Evolutionary conservation across 1,140 invertebrate species (phyloP).

Genomic region (Eumeta japonica): DNA sequence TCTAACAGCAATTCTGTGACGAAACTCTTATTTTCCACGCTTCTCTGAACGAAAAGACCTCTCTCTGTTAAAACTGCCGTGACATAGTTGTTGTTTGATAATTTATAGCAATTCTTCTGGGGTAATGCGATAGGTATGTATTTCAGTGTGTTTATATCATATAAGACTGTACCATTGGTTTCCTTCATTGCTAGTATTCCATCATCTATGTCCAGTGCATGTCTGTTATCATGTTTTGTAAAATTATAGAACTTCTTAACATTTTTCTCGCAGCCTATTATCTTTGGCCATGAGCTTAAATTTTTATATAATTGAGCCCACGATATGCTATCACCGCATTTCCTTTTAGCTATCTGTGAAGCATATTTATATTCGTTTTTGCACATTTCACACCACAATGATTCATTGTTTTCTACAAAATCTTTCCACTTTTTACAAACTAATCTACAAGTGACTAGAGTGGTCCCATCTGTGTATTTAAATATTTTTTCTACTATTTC

Average conservation of each 20-base stretch:
- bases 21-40: conserved; percentile 15
- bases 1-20: conserved; percentile 27
- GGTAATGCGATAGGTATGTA: conserved; percentile 35
- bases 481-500: conserved; percentile 43
- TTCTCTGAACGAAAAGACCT: conserved; percentile 29
- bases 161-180: conserved; percentile 28
- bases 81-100: conserved; percentile 29
- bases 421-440: conserved; percentile 40
- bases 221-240: conserved; percentile 25
- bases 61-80: conserved; percentile 28
- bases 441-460: conserved; percentile 29
- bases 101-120: conserved; percentile 33
- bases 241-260: conserved; percentile 41
- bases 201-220: conserved; percentile 30
- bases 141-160: conserved; percentile 31
- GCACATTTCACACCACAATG: conserved; percentile 35
- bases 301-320: conserved; percentile 45
- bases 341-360: conserved; percentile 35
- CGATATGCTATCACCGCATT: conserved; percentile 25
- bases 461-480: conserved; percentile 28
- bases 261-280: conserved; percentile 21
- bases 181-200: conserved; percentile 35
- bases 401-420: conserved; percentile 26
- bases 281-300: conserved; percentile 26
- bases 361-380: conserved; percentile 29